A percentile compares a stretch with the other conserved stretches of the same genome.
These are phyloP conservation scores for Callionymus lyra DNA, from an alignment of 2,113 vertebrate species.

Conservation along the genomic window DNA sequence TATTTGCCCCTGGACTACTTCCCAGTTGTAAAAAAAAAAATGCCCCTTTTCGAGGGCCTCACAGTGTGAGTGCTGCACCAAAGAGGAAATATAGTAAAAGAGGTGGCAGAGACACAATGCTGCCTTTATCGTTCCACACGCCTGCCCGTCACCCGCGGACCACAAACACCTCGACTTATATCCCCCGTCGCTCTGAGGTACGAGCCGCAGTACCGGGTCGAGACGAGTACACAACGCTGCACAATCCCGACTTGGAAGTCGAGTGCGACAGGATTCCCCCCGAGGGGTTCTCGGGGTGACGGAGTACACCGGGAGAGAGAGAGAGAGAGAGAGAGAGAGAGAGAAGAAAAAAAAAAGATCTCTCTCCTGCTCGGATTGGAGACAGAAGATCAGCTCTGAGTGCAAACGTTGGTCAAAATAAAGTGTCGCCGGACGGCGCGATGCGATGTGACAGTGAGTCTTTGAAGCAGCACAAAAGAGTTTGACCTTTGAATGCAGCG, in stretches of 20 bases:
- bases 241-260: constrained; percentile 43
- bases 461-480: constrained; percentile 47
- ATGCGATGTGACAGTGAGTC: constrained; percentile 19
- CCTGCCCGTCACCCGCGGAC: constrained; percentile 47
- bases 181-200: too few relatives aligned
- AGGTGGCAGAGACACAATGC: constrained; percentile 59
- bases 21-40: constrained; percentile 66
- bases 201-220: too few relatives aligned
- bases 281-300: constrained; percentile 43
- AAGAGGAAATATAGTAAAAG: constrained; percentile 40
- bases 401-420: constrained; percentile 12
- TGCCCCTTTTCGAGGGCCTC: constrained; percentile 67
- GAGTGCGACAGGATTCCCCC: constrained; percentile 43
- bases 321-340: not conserved
- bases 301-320: constrained; percentile 33
- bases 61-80: constrained; percentile 51
- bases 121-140: constrained; percentile 60
- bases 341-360: constrained; percentile 16
- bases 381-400: constrained; percentile 1
- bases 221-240: constrained; percentile 43
- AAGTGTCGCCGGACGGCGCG: constrained; percentile 17
- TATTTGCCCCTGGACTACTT: constrained; percentile 61
- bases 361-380: constrained; percentile 16
- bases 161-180: constrained; percentile 39
- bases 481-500: constrained; percentile 49